Evolutionary conservation across 1,140 invertebrate genomes (phyloP), one percentile per base, ranked within the genome.

Genomic region (Heliconius nattereri): DNA sequence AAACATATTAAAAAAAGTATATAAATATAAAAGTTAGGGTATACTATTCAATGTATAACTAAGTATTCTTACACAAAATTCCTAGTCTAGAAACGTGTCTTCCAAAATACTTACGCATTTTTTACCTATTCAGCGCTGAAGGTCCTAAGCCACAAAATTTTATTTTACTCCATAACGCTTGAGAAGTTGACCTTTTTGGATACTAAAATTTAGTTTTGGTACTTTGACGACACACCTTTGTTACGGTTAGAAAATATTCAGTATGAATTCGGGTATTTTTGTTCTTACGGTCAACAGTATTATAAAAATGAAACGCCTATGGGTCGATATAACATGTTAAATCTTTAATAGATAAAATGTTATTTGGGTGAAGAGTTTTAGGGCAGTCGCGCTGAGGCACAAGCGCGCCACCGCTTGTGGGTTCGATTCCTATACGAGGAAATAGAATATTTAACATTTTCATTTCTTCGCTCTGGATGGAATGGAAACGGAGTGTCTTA

Each of bases 111-210:
- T 76, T 66, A 70, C 26, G 75, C 13, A 76, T 76, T 76, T 76
- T 76, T 76, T 70, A 76, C 75, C 60, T 76, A 76, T 76, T 76
- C 75, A 29, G 35, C 45, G 19, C 45, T 66, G 70, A 26, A 66
- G 76, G 71, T 78, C 23, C 71, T 32, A 16, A 35, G 71, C 54
- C 32, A 71, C 76, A 78, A 78, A 73, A 78, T 78, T 78, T 78
- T 78, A 78, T 78, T 73, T 78, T 73, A 78, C 76, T 57, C 57
- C 71, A 71, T 73, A 78, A 73, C 45, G 29, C 71, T 73, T 40
- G 66, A 70, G 72, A 60, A 73, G n/a, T 29, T 70, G 71, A 32
- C 54, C 71, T 37, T 76, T 76, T 60, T 78, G 32, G 54, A 52
- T 78, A 35, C 7, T 29, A 40, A 78, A 73, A 73, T 60, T 78